Evolutionary conservation across 1,140 invertebrate genomes (phyloP).

Genomic region (Pachypeltis micranthus): DNA sequence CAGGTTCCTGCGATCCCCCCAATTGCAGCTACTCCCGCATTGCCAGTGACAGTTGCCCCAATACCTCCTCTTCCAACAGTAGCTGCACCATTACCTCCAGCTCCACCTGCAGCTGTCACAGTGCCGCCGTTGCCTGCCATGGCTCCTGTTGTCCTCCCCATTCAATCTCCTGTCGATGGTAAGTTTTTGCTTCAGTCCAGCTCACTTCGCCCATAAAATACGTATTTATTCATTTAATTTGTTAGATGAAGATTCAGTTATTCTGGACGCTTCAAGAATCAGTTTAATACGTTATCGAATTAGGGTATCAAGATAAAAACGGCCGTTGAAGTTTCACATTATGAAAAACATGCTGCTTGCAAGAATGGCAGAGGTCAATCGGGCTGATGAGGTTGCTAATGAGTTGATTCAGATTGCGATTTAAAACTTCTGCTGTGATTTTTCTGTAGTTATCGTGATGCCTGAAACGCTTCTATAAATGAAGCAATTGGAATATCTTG

Average conservation of each 20-base stretch:
- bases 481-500: too few species aligned
- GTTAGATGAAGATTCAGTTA: not conserved
- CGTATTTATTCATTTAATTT: not conserved
- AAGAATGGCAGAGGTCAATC: too few species aligned
- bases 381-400: too few species aligned
- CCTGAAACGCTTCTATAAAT: too few species aligned
- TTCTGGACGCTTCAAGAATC: not conserved
- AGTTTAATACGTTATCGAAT: not conserved
- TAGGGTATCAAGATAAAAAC: not conserved
- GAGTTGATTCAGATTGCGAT: too few species aligned
- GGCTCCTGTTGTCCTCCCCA: not conserved
- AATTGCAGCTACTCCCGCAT: not conserved
- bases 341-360: not conserved
- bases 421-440: too few species aligned
- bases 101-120: constrained; percentile 13
- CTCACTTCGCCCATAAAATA: not conserved
- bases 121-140: not conserved
- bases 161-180: constrained; percentile 1
- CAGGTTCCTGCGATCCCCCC: not conserved
- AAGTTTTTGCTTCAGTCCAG: constrained; percentile 1
- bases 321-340: not conserved
- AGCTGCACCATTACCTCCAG: constrained; percentile 1
- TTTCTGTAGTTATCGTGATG: too few species aligned
- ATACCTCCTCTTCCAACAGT: constrained; percentile 4
- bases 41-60: not conserved